Base-by-base conservation (phyloP, 2,888 invertebrate species). In the Luffia ferchaultella region DNA sequence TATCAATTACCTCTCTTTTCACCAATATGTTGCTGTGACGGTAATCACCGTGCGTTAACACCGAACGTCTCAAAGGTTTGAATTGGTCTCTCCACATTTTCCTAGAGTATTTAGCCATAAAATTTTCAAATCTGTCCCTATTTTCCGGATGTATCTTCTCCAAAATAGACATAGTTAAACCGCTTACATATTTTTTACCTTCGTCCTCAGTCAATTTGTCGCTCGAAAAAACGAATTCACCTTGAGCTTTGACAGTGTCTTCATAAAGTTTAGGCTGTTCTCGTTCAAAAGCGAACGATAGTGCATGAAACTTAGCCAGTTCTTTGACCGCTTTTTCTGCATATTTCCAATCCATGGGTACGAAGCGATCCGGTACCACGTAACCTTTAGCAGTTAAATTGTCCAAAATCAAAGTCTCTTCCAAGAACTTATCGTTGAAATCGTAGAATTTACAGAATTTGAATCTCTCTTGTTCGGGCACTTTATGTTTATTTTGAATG, bases 251-350 rank as follows among this genome's bases (percentile, higher is more conserved):
- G 9, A 50, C 41, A 16, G 16, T 12, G 16, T 50, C 47, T 5
- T 48, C 16, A 40, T 45, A 50, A 3, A 46, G 18, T 1, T 48
- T 18, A 16, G 53, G 53, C 3, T 50, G 18, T 30, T 53, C 53
- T 1, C 20, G 18, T 45, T 53, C 46, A n/a, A 53, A 19, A 18
- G 45, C 50, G 45, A 41, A 53, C 9, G 53, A 53, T 12, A 53
- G n/a, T n/a, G 53, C 53, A 40, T 53, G 53, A 20, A 50, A 53
- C 17, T 50, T 50, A 1, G 53, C 50, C 42, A 53, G 42, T 18
- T 50, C 18, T 9, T 17, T 18, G 9, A 53, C 45, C 1, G 47
- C 48, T 20, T 44, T 46, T 16, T 30, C 42, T 12, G 53, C 53
- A 42, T 48, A 49, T 2, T 48, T 18, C 48, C 47, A 53, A 30